phyloP scores from a whole-genome alignment of 2,888 invertebrate genomes.

The Drosophila stalkeri region DNA sequence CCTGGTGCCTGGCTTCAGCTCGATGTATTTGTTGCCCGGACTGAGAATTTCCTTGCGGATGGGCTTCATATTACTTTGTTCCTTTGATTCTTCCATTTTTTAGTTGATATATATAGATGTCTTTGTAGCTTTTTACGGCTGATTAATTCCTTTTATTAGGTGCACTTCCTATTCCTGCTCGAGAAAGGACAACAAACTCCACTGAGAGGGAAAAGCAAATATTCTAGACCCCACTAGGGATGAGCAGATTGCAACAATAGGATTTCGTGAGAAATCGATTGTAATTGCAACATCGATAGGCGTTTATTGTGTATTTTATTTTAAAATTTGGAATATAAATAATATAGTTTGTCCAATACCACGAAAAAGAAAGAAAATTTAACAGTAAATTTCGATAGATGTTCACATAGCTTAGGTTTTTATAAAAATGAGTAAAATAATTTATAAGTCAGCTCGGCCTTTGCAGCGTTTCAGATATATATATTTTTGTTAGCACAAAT shows the following conservation, averaged over 20 bases:
- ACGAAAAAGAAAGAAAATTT: background rate
- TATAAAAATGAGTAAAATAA: background rate
- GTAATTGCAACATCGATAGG: slow-evolving; percentile 14
- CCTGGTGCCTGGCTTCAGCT: slow-evolving; percentile 90
- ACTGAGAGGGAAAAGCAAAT: slow-evolving; percentile 28
- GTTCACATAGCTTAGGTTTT: background rate
- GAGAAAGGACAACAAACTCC: slow-evolving; percentile 26
- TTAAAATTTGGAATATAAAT: background rate
- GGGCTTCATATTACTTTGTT: slow-evolving; percentile 43
- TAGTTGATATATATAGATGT: background rate
- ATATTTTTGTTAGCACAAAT: background rate
- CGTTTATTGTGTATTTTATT: background rate
- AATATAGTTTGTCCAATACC: too few relatives aligned
- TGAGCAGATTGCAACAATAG: slow-evolving; percentile 10
- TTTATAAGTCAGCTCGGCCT: background rate
- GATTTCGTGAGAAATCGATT: slow-evolving; percentile 3
- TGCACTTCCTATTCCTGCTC: slow-evolving; percentile 3
- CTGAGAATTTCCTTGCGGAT: slow-evolving; percentile 88
- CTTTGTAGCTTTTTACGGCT: background rate
- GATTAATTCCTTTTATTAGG: background rate
- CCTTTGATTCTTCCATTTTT: slow-evolving; percentile 44
- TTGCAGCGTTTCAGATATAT: background rate
- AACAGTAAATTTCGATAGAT: background rate
- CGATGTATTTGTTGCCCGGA: slow-evolving; percentile 88
- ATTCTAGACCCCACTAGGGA: slow-evolving; percentile 25